Base-by-base conservation (phyloP, 2,888 invertebrate species). In the Ptycholaimellus sp. region DNA sequence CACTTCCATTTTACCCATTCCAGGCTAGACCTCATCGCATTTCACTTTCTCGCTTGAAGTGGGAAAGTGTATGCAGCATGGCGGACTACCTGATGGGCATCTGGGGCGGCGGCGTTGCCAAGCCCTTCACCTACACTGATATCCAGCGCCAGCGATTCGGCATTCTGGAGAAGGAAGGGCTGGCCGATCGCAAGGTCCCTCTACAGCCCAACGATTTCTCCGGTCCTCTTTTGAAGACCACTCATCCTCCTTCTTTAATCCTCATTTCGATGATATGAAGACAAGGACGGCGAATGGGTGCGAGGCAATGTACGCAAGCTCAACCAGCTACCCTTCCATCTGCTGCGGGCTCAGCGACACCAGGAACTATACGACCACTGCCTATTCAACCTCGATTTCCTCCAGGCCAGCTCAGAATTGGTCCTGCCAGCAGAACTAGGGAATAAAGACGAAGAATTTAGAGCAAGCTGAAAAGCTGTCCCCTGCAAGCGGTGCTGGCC, bases 1-100 rank as follows among this genome's bases (percentile, higher is more conserved):
- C 80, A 85, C 74, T 79, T 83, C 0, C 76, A 76, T 62, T 83
- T 85, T 58, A 87, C 90, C 57, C 93, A 96, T 58, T 85, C 87
- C 0, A 81, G n/a, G n/a, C n/a, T n/a, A n/a, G n/a, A n/a, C n/a
- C n/a, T 80, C 67, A 83, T 90, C 45, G 87, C 93, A 2, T 93
- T 96, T 62, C 96, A 93, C 58, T 96, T 83, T 59, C 65, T 90
- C 18, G 50, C 17, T 18, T n/a, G n/a, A n/a, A n/a, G n/a, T n/a
- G n/a, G n/a, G n/a, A n/a, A n/a, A n/a, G n/a, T n/a, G n/a, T n/a
- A n/a, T n/a, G n/a, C n/a, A n/a, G n/a, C n/a, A n/a, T n/a, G n/a
- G n/a, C n/a, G n/a, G n/a, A n/a, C n/a, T n/a, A n/a, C n/a, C n/a
- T 23, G 6, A 13, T 9, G 20, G 90, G 90, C 1, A 80, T 82